Evolutionary conservation across 2,113 vertebrate genomes (phyloP), one percentile per base, ranked within the genome.

Genomic region (Notiomystis cincta): DNA sequence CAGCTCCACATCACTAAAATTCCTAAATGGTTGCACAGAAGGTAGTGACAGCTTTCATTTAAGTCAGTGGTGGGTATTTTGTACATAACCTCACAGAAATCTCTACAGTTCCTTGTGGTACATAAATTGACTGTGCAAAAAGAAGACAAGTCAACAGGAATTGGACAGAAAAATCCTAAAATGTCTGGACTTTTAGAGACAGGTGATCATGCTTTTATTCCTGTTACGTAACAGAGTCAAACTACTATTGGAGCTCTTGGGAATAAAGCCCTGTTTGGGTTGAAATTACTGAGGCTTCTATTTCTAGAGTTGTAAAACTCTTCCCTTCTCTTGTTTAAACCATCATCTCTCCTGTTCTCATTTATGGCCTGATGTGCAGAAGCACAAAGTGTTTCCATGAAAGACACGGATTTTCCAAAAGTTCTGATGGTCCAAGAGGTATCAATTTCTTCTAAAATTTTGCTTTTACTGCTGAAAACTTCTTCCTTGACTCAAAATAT

Each of bases 21-120:
- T 65, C 40, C 73, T 28, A n/a, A 60, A 75, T 31, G 17, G 6
- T 5, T 84, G 28, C 47, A 67, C 18, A 65, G 44, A 30, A 78
- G 70, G 44, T 37, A 78, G 42, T 35, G 72, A 37, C 37, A 82
- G 16, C 50, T 90, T 82, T 65, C 23, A 31, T 22, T 61, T 33
- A 31, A 65, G 40, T 65, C 31, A 33, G 10, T 4, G 5, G 44
- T 8, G 84, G n/a, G 7, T 42, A 33, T 60, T 83, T 69, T 17
- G 70, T 22, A 23, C 28, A 25, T 6, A 48, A 57, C 8, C 31
- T 65, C 56, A 30, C 57, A 11, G 58, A 51, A 82, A 67, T 48
- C 48, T 84, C 1, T 0, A 0, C 8, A 45, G n/a, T 20, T 66
- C 12, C 38, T 50, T 70, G 17, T 30, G 60, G 10, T 56, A 11